Conservation (phyloP, 1,140 invertebrate species). For the Cherax quadricarinatus region DNA sequence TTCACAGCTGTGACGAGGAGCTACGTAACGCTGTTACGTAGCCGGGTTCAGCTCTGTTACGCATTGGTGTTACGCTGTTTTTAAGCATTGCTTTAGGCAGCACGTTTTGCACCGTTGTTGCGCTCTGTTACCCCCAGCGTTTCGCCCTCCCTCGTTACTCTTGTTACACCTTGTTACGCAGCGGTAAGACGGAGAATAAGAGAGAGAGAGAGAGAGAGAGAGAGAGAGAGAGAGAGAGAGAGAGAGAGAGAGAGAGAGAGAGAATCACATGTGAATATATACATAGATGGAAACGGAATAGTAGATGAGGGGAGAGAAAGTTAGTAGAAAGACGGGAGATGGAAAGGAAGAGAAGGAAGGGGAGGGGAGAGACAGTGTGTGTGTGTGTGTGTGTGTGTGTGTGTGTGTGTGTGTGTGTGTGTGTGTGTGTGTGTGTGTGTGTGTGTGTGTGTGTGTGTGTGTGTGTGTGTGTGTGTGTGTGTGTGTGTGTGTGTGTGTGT, state of each 20-base stretch:
- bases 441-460: background rate
- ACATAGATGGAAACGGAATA: background rate
- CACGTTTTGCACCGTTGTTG: background rate
- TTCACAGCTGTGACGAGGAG: background rate
- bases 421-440: background rate
- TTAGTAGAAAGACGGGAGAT: background rate
- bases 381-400: too few species aligned
- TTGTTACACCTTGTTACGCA: background rate
- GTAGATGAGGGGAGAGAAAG: background rate
- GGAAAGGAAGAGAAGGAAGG: background rate
- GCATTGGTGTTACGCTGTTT: background rate
- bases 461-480: background rate
- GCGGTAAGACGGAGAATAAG: background rate
- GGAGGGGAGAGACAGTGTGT: background rate
- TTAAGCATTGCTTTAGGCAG: background rate
- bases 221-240: slow-evolving; percentile 27
- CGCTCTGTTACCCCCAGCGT: background rate
- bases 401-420: background rate
- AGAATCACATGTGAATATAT: background rate
- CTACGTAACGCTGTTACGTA: background rate
- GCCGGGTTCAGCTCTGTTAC: background rate
- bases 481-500: background rate
- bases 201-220: background rate
- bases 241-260: slow-evolving; percentile 27
- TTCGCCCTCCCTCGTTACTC: background rate